Conservation (phyloP, 2,113 vertebrate species). For the Eolophus roseicapilla region DNA sequence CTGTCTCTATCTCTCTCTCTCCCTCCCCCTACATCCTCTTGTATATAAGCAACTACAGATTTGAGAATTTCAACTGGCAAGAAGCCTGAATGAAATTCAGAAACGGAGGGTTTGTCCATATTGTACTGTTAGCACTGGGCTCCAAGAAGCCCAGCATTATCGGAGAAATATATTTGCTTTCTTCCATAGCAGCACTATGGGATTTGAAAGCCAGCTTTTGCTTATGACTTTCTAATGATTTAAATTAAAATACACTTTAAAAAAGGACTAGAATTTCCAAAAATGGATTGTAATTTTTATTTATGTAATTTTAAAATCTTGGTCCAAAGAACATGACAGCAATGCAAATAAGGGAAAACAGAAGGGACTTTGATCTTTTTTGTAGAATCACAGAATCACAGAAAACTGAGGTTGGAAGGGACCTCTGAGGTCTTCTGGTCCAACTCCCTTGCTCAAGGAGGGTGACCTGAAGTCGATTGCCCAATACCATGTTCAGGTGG, state of each 20-base stretch:
- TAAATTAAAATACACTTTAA: background rate
- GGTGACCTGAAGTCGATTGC: background rate
- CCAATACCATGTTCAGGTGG: rapidly evolving
- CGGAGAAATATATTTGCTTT: background rate
- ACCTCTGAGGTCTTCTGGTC: background rate
- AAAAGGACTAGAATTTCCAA: background rate
- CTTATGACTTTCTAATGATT: background rate
- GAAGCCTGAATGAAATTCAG: background rate
- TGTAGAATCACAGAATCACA: background rate
- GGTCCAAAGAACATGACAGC: background rate
- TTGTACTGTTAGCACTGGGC: background rate
- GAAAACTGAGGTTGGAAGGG: background rate
- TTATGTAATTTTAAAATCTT: background rate
- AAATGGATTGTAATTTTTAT: background rate
- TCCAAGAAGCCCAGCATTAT: background rate
- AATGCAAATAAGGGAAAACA: background rate
- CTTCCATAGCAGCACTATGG: background rate
- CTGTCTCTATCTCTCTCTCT: background rate
- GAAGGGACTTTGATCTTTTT: background rate
- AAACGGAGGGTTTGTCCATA: background rate
- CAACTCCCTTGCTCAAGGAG: background rate
- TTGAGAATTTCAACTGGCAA: background rate
- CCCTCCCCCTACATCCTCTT: rapidly evolving
- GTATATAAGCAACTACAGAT: background rate
- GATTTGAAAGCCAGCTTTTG: background rate